Conservation (phyloP, 2,888 invertebrate species). For the Cecidostiba fungosa region DNA sequence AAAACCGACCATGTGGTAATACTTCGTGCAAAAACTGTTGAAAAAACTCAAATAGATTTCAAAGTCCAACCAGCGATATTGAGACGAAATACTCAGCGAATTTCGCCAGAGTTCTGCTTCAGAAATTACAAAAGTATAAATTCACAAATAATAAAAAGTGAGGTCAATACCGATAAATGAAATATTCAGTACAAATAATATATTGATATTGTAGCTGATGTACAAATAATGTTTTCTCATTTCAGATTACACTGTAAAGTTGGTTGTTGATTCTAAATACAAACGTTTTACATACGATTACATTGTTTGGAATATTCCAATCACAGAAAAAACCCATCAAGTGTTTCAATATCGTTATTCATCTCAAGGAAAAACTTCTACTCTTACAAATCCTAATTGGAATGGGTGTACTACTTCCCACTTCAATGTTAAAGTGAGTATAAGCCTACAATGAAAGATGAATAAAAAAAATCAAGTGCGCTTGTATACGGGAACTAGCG, state of each 20-base stretch:
- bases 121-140: slow-evolving; percentile 59
- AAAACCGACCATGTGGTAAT: slow-evolving; percentile 77
- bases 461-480: too few species aligned
- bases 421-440: slow-evolving; percentile 30
- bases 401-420: slow-evolving; percentile 41
- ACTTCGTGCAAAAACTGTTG: slow-evolving; percentile 75
- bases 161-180: neutral
- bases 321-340: neutral
- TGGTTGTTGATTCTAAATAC: slow-evolving; percentile 32
- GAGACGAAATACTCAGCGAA: slow-evolving; percentile 60
- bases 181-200: neutral
- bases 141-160: slow-evolving; percentile 44
- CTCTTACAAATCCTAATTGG: slow-evolving; percentile 33
- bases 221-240: neutral
- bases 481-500: too few species aligned
- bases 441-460: too few species aligned
- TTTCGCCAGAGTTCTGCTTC: slow-evolving; percentile 50
- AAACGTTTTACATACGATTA: slow-evolving; percentile 39
- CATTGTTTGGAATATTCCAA: slow-evolving; percentile 26
- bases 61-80: slow-evolving; percentile 66
- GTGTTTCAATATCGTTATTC: slow-evolving; percentile 41
- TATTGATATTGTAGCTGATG: neutral
- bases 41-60: slow-evolving; percentile 56
- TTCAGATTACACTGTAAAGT: slow-evolving; percentile 44
- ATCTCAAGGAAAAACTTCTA: neutral